These are phyloP conservation scores for Pristionchus mayeri DNA, from an alignment of 2,888 invertebrate species.

Conservation along the genomic window DNA sequence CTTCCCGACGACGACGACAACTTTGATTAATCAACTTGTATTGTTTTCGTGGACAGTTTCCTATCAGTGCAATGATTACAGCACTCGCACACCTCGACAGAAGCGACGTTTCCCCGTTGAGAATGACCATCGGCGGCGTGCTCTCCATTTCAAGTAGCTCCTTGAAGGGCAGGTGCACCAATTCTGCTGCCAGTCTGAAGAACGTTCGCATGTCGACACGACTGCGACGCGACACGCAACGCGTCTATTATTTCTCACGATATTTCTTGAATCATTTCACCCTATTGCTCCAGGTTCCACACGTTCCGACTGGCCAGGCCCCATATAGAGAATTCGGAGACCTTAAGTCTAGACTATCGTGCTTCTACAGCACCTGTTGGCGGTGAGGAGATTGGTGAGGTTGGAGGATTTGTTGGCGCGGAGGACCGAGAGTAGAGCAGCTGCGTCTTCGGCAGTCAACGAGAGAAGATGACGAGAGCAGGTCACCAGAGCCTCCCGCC, in stretches of 20 bases:
- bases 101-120: slow-evolving; percentile 16
- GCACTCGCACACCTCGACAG: slow-evolving; percentile 38
- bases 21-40: neutral
- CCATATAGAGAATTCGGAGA: too few relatives aligned
- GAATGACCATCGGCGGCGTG: slow-evolving; percentile 2
- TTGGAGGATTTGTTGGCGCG: neutral
- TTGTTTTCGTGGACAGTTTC: too few relatives aligned
- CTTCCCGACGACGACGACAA: neutral
- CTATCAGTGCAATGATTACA: too few relatives aligned
- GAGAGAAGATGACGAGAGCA: slow-evolving; percentile 37
- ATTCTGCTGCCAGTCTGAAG: slow-evolving; percentile 31
- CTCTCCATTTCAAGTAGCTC: slow-evolving; percentile 34
- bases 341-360: neutral
- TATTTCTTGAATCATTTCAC: too few relatives aligned
- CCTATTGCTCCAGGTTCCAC: too few relatives aligned
- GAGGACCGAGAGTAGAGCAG: slow-evolving; percentile 22
- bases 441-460: neutral
- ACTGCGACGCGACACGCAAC: too few relatives aligned
- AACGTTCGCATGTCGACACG: too few relatives aligned
- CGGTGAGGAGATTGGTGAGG: slow-evolving; percentile 41
- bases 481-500: slow-evolving; percentile 17
- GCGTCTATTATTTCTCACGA: too few relatives aligned
- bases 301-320: too few relatives aligned
- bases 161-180: slow-evolving; percentile 40
- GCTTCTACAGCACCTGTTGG: slow-evolving; percentile 8